These are phyloP conservation scores for Pachyramphus minor DNA, from an alignment of 2,113 vertebrate species.

Conservation along the genomic window DNA sequence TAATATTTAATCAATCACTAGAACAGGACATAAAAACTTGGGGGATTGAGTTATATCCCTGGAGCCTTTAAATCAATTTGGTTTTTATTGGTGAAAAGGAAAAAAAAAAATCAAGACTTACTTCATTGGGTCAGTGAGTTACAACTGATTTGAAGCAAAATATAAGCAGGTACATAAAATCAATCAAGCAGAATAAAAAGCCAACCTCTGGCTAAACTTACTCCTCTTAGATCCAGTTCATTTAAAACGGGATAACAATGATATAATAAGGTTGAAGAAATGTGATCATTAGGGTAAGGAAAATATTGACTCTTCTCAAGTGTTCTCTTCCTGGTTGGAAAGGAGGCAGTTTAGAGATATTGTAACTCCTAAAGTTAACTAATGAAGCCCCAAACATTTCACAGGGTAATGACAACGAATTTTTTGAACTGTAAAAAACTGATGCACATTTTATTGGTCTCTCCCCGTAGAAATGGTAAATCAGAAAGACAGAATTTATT, in stretches of 20 bases:
- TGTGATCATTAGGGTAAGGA: neutral
- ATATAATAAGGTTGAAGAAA: neutral
- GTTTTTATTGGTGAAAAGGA: neutral
- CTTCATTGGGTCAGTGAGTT: neutral
- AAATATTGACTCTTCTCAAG: neutral
- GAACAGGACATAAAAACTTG: neutral
- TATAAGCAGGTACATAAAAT: neutral
- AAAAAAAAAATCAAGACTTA: neutral
- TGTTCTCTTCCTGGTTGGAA: neutral
- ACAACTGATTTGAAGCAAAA: neutral
- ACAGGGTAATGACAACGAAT: rapidly evolving
- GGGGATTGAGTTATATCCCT: neutral
- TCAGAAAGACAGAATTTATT: neutral
- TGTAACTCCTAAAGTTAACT: neutral
- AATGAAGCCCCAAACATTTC: neutral
- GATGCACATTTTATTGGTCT: neutral
- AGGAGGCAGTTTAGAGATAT: neutral
- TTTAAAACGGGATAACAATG: neutral
- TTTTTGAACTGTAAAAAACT: neutral
- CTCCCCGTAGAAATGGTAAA: neutral
- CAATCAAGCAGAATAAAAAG: neutral
- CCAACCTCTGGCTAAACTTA: neutral
- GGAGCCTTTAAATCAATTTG: neutral
- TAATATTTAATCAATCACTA: neutral
- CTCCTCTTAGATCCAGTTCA: neutral